A percentile compares a stretch with the other conserved stretches of the same genome.
These are phyloP conservation scores for Lithophane leautieri DNA, from an alignment of 2,888 invertebrate species.

Conservation along the genomic window DNA sequence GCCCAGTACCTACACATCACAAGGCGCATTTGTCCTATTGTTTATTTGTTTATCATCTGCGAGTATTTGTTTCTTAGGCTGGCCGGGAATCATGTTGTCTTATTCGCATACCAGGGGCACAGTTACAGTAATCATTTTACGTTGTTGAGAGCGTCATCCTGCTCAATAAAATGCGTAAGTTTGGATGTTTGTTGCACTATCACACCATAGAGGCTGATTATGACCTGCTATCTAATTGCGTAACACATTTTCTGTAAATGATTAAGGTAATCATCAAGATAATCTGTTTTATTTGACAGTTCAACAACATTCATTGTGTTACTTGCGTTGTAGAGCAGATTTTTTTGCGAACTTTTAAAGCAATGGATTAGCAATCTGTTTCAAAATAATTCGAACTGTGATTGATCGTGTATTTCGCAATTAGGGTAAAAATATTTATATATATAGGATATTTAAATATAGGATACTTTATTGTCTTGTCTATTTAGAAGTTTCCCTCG, in stretches of 20 bases:
- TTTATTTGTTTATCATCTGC: constrained; percentile 61
- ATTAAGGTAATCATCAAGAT: too few species aligned
- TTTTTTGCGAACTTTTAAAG: too few species aligned
- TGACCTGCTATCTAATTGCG: too few species aligned
- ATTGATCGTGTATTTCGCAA: too few species aligned
- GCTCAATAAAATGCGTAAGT: background rate
- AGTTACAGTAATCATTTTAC: background rate
- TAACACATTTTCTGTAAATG: too few species aligned
- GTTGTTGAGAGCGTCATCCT: background rate
- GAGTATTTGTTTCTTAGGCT: constrained; percentile 43
- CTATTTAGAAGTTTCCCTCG: background rate
- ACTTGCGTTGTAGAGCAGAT: too few species aligned
- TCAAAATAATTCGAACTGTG: too few species aligned
- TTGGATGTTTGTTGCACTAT: background rate
- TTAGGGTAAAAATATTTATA: too few species aligned
- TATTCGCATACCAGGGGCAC: constrained; percentile 21
- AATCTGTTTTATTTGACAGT: too few species aligned
- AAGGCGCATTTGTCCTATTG: constrained; percentile 32
- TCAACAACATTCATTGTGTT: too few species aligned
- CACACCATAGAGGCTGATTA: too few species aligned
- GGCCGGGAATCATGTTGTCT: constrained; percentile 39
- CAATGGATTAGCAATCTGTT: too few species aligned
- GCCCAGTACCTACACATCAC: constrained; percentile 30
- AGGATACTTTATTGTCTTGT: background rate
- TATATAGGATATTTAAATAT: background rate